Percentiles rank a stretch among this genome's conserved stretches.
phyloP scores from a whole-genome alignment of 64 coral and sea anemone species.

The Stichodactyla mertensii region DNA sequence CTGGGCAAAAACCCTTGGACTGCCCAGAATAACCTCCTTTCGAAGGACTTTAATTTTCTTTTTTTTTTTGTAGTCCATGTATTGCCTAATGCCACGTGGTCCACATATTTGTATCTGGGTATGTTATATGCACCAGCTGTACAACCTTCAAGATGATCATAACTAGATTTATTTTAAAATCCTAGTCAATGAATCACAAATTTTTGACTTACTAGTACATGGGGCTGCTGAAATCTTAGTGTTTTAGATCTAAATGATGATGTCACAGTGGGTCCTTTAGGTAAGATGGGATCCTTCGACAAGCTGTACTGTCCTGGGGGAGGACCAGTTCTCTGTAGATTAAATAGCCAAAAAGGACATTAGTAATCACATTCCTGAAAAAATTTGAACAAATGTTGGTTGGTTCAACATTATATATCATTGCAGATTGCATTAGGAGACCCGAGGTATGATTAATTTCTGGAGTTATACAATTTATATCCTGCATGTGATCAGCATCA shows the following conservation, averaged over 20 bases:
- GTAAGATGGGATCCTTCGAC: conserved; percentile 84
- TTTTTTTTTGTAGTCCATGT: too few species aligned
- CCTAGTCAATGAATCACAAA: too few species aligned
- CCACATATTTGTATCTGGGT: too few species aligned
- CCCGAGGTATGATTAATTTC: neutral
- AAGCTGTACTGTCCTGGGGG: conserved; percentile 89
- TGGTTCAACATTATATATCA: too few species aligned
- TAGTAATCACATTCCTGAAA: neutral
- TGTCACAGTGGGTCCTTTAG: conserved; percentile 72
- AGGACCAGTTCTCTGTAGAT: conserved; percentile 74
- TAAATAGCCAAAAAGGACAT: neutral
- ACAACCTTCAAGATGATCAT: too few species aligned
- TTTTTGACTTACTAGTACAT: conserved; percentile 66
- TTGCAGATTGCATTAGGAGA: neutral
- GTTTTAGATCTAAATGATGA: conserved; percentile 97
- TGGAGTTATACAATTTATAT: neutral
- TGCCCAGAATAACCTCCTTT: too few species aligned
- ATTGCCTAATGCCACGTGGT: too few species aligned
- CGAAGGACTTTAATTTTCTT: too few species aligned
- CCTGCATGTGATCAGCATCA: neutral
- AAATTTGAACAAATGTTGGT: too few species aligned
- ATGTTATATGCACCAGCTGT: too few species aligned
- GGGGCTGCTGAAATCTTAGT: conserved; percentile 89
- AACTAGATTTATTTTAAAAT: too few species aligned
- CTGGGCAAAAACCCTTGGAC: too few species aligned